Conservation (phyloP, 2,113 vertebrate species). For the Nicator chloris region DNA sequence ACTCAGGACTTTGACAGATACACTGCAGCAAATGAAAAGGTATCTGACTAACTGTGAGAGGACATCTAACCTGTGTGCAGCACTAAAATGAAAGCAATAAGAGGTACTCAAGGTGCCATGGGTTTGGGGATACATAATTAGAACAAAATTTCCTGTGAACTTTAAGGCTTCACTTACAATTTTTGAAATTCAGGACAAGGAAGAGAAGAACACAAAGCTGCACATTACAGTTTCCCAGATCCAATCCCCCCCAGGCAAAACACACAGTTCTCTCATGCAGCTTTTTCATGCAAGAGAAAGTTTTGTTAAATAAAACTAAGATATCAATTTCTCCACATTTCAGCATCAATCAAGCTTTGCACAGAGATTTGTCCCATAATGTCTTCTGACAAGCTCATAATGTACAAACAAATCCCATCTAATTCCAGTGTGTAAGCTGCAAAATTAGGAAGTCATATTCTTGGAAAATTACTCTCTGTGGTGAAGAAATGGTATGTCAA, state of each 20-base stretch:
- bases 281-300: not conserved
- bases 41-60: not conserved
- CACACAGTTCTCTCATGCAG: not conserved
- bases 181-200: not conserved
- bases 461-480: not conserved
- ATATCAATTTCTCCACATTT: not conserved
- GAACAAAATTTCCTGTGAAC: not conserved
- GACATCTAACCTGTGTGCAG: not conserved
- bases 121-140: not conserved
- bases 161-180: not conserved
- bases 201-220: not conserved
- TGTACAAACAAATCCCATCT: not conserved
- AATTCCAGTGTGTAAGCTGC: not conserved
- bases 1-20: not conserved
- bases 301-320: not conserved
- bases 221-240: not conserved
- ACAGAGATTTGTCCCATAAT: not conserved
- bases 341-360: not conserved
- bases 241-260: not conserved
- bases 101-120: not conserved
- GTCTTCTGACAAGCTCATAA: not conserved
- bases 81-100: not conserved
- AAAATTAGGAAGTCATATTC: not conserved
- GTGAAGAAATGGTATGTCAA: not conserved
- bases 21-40: not conserved